Evolutionary conservation across 2,113 vertebrate species (phyloP), one percentile per base, ranked within the genome.

Genomic region (Menidia beryllina): DNA sequence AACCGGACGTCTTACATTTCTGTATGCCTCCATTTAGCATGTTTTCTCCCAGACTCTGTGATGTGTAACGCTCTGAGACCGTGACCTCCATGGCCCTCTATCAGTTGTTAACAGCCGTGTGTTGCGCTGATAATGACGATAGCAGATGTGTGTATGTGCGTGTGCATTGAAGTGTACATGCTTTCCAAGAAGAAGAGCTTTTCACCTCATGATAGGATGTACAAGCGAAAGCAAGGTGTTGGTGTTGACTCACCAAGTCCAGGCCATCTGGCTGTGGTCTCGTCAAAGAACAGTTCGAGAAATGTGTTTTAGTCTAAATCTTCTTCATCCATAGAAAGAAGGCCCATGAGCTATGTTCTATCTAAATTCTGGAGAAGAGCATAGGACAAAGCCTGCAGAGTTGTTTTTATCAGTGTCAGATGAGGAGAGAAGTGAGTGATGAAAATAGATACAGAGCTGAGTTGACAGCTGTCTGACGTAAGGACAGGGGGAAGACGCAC

Each of bases 341-440:
- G n/a, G 47, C 19, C 56, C 41, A 1, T 19, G 50, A 30, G 59
- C 34, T 57, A 17, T 17, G 57, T 69, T 26, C 68, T 25, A 64
- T 73, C 57, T 65, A 61, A 20, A 47, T 53, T 51, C 34, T 61
- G 50, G 20, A 48, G 25, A 59, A 26, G 27, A 76, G 49, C 52
- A 65, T 15, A 27, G 73, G 72, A 78, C 23, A 49, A 53, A 47
- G 48, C 57, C 59, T 17, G 63, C 52, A 43, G 55, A 57, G 51
- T 75, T 52, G 25, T 78, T 83, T 86, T 93, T 92, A 91, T 93
- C 91, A 79, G 87, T 7, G 63, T 83, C 78, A 75, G 80, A 89
- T 79, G 78, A 88, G 73, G 80, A 88, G 72, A 83, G 75, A 80
- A 84, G 82, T 73, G 79, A 76, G 87, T 89, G 89, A 93, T 86